Evolutionary conservation across 2,797 vertebrate species (phyloP).

Genomic region (Chiloscyllium punctatum): DNA sequence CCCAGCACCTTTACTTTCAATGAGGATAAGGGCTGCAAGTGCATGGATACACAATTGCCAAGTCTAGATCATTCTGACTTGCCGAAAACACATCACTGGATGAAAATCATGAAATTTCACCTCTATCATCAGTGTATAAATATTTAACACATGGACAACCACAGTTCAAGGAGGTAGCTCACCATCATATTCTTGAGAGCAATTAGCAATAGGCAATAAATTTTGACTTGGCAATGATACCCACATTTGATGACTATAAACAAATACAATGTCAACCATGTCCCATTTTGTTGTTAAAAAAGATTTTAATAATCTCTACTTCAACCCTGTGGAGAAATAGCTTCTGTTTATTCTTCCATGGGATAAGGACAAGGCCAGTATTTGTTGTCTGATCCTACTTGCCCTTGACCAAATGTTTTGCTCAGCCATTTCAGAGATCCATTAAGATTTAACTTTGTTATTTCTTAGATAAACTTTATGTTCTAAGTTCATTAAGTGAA

Average conservation of each 20-base stretch:
- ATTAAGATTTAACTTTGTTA: too few relatives aligned
- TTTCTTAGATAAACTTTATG: too few relatives aligned
- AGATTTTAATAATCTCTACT: not conserved
- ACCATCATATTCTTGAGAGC: not conserved
- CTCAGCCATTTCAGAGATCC: too few relatives aligned
- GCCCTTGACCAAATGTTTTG: too few relatives aligned
- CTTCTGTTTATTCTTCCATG: not conserved
- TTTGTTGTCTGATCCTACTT: too few relatives aligned
- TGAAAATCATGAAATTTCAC: not conserved
- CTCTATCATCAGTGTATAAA: not conserved
- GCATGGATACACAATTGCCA: too few relatives aligned
- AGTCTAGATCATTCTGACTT: not conserved
- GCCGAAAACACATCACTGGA: not conserved
- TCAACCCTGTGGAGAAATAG: not conserved
- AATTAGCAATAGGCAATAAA: not conserved
- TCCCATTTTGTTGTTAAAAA: not conserved
- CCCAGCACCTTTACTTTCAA: not conserved
- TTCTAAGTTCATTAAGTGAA: too few relatives aligned
- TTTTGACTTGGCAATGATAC: not conserved
- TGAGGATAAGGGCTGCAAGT: not conserved
- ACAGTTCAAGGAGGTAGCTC: not conserved
- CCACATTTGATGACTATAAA: not conserved
- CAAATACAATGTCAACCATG: not conserved
- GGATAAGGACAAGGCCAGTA: too few relatives aligned
- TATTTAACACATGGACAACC: too few relatives aligned